Conservation (phyloP, 53 echinoderm and acorn worm species). For the Arbacia lixula region DNA sequence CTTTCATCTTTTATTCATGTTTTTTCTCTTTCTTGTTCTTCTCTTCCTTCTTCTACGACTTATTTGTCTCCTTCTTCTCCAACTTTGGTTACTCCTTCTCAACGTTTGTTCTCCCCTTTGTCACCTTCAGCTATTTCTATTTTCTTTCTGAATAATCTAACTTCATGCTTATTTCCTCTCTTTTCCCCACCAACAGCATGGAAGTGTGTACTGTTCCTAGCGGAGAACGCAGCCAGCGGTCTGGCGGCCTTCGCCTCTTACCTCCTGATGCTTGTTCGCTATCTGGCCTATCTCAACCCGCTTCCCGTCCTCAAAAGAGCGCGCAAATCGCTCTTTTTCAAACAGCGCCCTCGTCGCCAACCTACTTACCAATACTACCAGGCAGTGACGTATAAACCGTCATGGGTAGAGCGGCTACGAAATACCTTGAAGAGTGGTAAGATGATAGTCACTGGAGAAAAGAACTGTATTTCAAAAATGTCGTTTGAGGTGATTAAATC, state of each 20-base stretch:
- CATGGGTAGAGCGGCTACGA: slow-evolving; percentile 21
- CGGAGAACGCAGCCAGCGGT: slow-evolving; percentile 17
- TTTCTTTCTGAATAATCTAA: too few relatives aligned
- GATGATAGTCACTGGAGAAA: too few relatives aligned
- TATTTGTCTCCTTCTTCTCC: background rate
- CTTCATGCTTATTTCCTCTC: too few relatives aligned
- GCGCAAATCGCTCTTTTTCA: background rate
- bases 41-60: background rate
- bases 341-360: slow-evolving; percentile 14
- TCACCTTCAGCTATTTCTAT: too few relatives aligned
- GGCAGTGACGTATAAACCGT: slow-evolving; percentile 51
- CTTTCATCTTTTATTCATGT: background rate
- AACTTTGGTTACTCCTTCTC: background rate
- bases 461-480: too few relatives aligned
- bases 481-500: too few relatives aligned
- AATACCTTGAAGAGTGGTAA: slow-evolving; percentile 58
- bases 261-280: slow-evolving; percentile 13
- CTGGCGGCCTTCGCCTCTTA: slow-evolving; percentile 4
- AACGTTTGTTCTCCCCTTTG: too few relatives aligned
- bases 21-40: background rate
- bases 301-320: slow-evolving; percentile 3
- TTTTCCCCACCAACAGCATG: background rate
- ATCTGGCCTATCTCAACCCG: slow-evolving; percentile 46
- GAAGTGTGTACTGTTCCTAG: slow-evolving; percentile 19
- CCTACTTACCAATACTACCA: slow-evolving; percentile 35